Conservation (phyloP, 2,113 vertebrate species). For the Hirundichthys speculiger region DNA sequence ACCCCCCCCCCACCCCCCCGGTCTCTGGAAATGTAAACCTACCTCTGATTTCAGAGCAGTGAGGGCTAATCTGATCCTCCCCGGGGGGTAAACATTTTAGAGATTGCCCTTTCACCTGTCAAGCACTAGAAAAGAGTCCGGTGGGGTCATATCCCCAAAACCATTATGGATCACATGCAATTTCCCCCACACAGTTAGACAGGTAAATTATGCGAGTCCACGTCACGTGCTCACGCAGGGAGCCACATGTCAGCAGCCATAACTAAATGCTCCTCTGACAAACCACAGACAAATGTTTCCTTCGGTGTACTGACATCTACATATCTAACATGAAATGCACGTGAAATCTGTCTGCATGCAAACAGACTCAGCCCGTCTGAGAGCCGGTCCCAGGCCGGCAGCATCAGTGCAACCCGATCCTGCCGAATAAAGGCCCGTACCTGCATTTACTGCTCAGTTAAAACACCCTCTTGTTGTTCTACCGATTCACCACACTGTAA, state of each 20-base stretch:
- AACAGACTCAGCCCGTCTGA: conserved; percentile 39
- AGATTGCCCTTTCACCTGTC: conserved; percentile 70
- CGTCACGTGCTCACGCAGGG: not conserved
- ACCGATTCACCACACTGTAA: conserved; percentile 70
- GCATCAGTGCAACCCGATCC: conserved; percentile 71
- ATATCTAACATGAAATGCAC: conserved; percentile 11
- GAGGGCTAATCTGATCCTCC: conserved; percentile 43
- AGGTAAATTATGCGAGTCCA: conserved; percentile 26
- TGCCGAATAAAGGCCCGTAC: conserved; percentile 67
- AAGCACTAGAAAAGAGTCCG: conserved; percentile 31
- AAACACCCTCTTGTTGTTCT: conserved; percentile 72
- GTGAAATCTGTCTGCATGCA: conserved; percentile 12
- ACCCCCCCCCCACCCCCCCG: not conserved
- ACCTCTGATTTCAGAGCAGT: conserved; percentile 36
- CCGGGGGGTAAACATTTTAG: conserved; percentile 71
- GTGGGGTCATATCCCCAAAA: conserved; percentile 44
- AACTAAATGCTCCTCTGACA: conserved; percentile 15
- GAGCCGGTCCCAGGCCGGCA: conserved; percentile 53
- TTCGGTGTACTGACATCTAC: not conserved
- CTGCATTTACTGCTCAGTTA: conserved; percentile 77
- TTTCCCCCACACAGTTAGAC: conserved; percentile 39
- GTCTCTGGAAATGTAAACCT: conserved; percentile 43
- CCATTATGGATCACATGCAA: conserved; percentile 52
- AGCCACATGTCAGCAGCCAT: no score
- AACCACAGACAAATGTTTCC: conserved; percentile 22